A percentile compares a stretch with the other conserved stretches of the same genome.
Conservation (phyloP, 2,888 invertebrate genomes). For the Drosophila multiciliata region DNA sequence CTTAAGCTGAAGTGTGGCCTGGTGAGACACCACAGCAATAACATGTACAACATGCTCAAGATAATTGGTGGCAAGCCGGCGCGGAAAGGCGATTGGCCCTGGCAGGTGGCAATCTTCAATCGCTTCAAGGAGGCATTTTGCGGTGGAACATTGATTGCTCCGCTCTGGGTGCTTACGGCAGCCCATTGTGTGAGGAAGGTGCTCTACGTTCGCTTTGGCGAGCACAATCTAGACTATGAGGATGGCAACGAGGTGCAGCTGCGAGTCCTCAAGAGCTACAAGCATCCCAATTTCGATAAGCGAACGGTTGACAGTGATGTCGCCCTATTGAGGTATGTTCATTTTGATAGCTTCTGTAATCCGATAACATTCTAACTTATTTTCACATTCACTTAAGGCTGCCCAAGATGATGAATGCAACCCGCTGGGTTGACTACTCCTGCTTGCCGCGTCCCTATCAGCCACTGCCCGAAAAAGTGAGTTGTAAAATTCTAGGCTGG, state of each 20-base stretch:
- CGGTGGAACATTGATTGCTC: conserved; percentile 93
- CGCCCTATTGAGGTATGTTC: conserved; percentile 90
- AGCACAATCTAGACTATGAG: conserved; percentile 91
- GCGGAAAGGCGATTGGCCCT: conserved; percentile 94
- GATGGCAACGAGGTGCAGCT: conserved; percentile 93
- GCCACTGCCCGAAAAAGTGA: conserved; percentile 87
- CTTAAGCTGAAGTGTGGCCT: conserved; percentile 85
- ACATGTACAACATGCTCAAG: conserved; percentile 88
- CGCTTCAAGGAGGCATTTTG: conserved; percentile 94
- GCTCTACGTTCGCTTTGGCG: conserved; percentile 93
- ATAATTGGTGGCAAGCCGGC: conserved; percentile 95
- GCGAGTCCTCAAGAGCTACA: conserved; percentile 89
- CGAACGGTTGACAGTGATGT: conserved; percentile 97
- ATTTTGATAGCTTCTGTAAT: neutral
- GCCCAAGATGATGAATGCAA: conserved; percentile 81
- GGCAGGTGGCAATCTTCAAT: conserved; percentile 97
- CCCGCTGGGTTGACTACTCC: conserved; percentile 88
- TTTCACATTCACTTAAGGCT: conserved; percentile 62
- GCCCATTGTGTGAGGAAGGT: conserved; percentile 92
- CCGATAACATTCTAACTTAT: neutral
- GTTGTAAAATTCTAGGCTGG: conserved; percentile 96
- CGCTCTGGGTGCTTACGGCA: conserved; percentile 94
- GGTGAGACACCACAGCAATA: conserved; percentile 72
- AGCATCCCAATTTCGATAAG: conserved; percentile 94
- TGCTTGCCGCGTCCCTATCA: conserved; percentile 92